Base-by-base conservation (phyloP, 2,888 invertebrate genomes). In the Pandemis corylana region DNA sequence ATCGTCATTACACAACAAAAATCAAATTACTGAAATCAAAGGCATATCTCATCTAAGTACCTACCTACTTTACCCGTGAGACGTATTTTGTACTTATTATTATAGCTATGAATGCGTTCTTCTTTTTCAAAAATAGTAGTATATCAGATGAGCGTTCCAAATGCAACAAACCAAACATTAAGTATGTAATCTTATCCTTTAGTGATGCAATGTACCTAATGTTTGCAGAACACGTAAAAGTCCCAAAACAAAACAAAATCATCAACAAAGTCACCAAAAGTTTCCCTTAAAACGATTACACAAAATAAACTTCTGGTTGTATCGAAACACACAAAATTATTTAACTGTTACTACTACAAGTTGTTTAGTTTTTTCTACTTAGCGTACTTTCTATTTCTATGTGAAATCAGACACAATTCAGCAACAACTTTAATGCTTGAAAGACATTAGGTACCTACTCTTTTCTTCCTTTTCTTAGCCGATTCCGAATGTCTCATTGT, bases 21-120 rank as follows among this genome's bases (percentile, higher is more conserved):
- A 53, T 53, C 7, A 7, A 66, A 66, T 65, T 36, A 65, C 65
- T 28, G 65, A 28, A 65, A 65, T 66, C 28, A 66, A 51, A 66
- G 36, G 66, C 41, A 66, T 66, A 15, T 53, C n/a, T 41, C 63
- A 10, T 64, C 20, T 44, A 62, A 62, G 62, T 42, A 62, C 28
- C 28, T 42, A 62, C 28, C 28, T 36, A 4, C n/a, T 62, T 62
- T 12, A 28, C 59, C 28, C 28, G 28, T 59, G 59, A 10, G 28
- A 12, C 20, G 59, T 12, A 59, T 59, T 59, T 28, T 59, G 28
- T 59, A 28, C 20, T 56, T 56, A 56, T 56, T 56, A 7, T 56
- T 15, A 56, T 9, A 28, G 59, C 59, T 20, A 20, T 20, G 20
- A 59, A 59, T 59, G 20, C 59, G 10, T 12, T 5, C 28, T 59